Percentiles rank a stretch among this genome's conserved stretches.
Evolutionary conservation across 1,140 invertebrate genomes (phyloP).

Genomic region (Teleopsis dalmanni): DNA sequence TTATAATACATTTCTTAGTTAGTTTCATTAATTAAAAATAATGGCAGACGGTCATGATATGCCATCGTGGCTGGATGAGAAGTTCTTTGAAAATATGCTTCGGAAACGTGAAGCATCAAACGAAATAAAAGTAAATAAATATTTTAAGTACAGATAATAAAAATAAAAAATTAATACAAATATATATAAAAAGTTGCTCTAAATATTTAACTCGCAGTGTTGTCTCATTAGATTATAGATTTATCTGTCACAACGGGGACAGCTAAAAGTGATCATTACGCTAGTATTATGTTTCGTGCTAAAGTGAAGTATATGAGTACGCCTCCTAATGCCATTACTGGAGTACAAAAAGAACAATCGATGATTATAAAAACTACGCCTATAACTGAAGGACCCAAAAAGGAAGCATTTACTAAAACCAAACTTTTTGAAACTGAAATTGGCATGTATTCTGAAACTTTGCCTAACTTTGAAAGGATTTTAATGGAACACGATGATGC

Average conservation of each 20-base stretch:
- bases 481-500: too few relatives aligned
- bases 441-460: constrained; percentile 3
- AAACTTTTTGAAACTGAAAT: constrained; percentile 13
- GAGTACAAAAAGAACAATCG: not conserved
- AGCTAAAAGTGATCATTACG: constrained; percentile 33
- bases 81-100: constrained; percentile 20
- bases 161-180: too few relatives aligned
- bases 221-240: too few relatives aligned
- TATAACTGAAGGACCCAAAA: constrained; percentile 3
- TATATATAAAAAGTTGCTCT: too few relatives aligned
- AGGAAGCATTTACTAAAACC: not conserved
- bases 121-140: constrained; percentile 8
- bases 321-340: too few relatives aligned
- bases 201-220: too few relatives aligned
- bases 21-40: too few relatives aligned
- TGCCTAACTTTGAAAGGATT: constrained; percentile 3
- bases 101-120: constrained; percentile 11
- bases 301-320: constrained; percentile 13
- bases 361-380: constrained; percentile 6
- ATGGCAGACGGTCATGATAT: too few relatives aligned
- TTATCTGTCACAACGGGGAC: constrained; percentile 19
- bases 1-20: too few relatives aligned
- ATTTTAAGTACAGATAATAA: too few relatives aligned
- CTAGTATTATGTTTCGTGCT: constrained; percentile 28
- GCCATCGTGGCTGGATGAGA: constrained; percentile 23